phyloP scores from a whole-genome alignment of 2,113 vertebrate genomes.

The Girardinichthys multiradiatus region DNA sequence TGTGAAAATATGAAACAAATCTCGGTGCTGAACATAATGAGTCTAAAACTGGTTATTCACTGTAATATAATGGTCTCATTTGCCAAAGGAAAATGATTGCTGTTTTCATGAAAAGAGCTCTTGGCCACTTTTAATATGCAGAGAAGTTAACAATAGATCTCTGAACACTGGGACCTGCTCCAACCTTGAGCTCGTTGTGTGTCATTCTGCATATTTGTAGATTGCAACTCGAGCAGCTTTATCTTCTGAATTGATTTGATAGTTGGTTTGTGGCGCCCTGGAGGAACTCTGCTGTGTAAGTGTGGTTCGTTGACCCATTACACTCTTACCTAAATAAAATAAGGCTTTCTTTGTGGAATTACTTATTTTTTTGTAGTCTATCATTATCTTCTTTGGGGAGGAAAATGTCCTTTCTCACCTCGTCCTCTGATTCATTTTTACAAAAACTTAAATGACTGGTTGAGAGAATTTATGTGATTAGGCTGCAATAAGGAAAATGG shows the following conservation, averaged over 20 bases:
- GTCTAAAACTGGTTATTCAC: constrained; percentile 35
- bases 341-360: constrained; percentile 24
- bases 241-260: constrained; percentile 27
- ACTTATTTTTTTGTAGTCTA: constrained; percentile 7
- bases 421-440: constrained; percentile 8
- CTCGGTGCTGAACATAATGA: not conserved
- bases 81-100: constrained; percentile 32
- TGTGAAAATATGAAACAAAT: no score
- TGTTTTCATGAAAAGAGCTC: constrained; percentile 39
- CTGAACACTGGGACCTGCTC: not conserved
- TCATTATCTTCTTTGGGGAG: constrained; percentile 21
- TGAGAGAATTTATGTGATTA: constrained; percentile 47
- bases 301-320: constrained; percentile 24
- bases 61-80: constrained; percentile 30
- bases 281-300: constrained; percentile 29
- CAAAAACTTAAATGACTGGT: constrained; percentile 19
- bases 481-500: constrained; percentile 34
- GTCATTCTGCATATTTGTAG: constrained; percentile 5
- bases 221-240: not conserved
- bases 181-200: constrained; percentile 20
- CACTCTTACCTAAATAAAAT: constrained; percentile 24
- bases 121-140: constrained; percentile 31
- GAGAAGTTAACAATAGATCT: constrained; percentile 17
- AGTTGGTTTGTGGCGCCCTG: constrained; percentile 6
- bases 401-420: not conserved